Conservation (phyloP, 2,797 vertebrate species). For the Tachyglossus aculeatus region DNA sequence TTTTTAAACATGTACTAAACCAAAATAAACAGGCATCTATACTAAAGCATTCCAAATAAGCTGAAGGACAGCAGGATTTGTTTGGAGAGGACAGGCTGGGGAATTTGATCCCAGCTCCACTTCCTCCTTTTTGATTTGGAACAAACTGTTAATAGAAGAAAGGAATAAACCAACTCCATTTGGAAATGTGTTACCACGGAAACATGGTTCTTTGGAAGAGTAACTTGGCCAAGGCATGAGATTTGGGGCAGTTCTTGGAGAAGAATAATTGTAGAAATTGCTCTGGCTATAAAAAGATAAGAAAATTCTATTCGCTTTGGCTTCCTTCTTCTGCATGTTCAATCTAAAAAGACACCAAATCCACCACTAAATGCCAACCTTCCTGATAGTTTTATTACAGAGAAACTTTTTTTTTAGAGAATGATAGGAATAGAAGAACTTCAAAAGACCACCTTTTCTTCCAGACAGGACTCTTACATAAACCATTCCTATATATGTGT, state of each 20-base stretch:
- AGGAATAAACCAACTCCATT: conserved; percentile 26
- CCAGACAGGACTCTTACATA: too few relatives aligned
- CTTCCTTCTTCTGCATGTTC: too few relatives aligned
- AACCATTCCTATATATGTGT: too few relatives aligned
- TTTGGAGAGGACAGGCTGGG: conserved; percentile 11
- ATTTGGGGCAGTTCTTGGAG: conserved; percentile 44
- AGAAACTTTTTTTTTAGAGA: too few relatives aligned
- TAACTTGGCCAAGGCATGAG: conserved; percentile 22
- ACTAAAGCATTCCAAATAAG: not conserved
- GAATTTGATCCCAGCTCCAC: not conserved
- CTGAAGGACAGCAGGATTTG: not conserved
- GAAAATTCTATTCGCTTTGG: conserved; percentile 66
- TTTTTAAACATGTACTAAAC: not conserved
- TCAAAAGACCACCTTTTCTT: too few relatives aligned
- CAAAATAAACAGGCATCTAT: conserved; percentile 32
- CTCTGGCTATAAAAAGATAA: conserved; percentile 52
- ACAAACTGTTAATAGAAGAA: conserved; percentile 36
- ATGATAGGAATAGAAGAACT: too few relatives aligned
- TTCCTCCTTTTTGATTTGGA: conserved; percentile 23
- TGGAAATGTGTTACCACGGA: conserved; percentile 54
- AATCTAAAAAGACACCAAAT: too few relatives aligned
- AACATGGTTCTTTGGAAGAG: conserved; percentile 49
- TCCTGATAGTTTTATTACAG: too few relatives aligned
- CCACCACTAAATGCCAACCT: too few relatives aligned
- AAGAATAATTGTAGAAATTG: conserved; percentile 26